Base-by-base conservation (phyloP, 2,797 vertebrate genomes). In the Rhinophrynus dorsalis region DNA sequence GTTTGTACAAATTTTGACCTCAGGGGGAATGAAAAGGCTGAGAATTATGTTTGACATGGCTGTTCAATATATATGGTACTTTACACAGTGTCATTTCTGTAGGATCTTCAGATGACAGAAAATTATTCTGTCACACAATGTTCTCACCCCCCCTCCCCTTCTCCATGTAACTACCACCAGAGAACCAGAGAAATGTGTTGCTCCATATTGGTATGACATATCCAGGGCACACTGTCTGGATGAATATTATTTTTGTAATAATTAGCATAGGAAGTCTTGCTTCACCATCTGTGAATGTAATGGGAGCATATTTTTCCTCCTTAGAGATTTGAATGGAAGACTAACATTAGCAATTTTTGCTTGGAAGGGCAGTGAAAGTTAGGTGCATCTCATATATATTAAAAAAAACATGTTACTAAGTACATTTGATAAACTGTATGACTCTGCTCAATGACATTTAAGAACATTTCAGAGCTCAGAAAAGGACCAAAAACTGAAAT, bases 181-280 rank as follows among this genome's bases (percentile, higher is more conserved):
- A n/a, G n/a, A n/a, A n/a, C n/a, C n/a, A n/a, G n/a, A 37, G 18
- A 42, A 50, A 37, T 4, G 21, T 32, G 35, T 7, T 13, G 10
- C 35, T 56, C 15, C 38, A 33, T 47, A 55, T 18, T 13, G 24
- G 8, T 23, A 26, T 47, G 52, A 57, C 52, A 67, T 57, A 57
- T 67, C 27, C 51, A 57, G 64, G 52, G 38, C 21, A 45, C 38
- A 33, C 27, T 56, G 51, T 66, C 63, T 45, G 50, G 51, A 10
- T 33, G 17, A 13, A 57, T 35, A 47, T 56, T 37, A 56, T 57
- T 67, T 67, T 15, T 47, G 52, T 47, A 47, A 45, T 47, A 45
- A 67, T 67, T 67, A 45, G 38, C 40, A 26, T 67, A 37, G 1
- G 2, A 35, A 45, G 38, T 56, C 64, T 56, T 45, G 51, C 24